Conservation (phyloP, 2,113 vertebrate species). For the Otolemur garnettii region DNA sequence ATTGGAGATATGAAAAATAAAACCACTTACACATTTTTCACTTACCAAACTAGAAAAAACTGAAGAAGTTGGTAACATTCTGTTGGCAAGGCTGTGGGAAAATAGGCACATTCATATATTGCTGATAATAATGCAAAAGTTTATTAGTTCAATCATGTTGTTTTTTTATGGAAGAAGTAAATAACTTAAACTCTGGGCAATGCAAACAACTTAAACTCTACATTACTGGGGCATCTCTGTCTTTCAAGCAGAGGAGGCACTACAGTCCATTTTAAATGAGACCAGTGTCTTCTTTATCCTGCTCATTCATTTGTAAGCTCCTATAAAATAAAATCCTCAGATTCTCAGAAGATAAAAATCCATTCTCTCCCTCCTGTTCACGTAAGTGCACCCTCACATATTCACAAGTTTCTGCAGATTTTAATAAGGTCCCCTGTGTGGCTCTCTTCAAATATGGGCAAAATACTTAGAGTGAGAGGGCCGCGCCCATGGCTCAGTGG, state of each 20-base stretch:
- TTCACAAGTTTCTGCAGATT: conserved; percentile 78
- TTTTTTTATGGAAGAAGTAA: neutral
- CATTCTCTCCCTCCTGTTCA: conserved; percentile 44
- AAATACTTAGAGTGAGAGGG: conserved; percentile 82
- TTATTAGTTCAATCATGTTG: neutral
- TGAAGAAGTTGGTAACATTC: neutral
- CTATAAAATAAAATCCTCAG: conserved; percentile 53
- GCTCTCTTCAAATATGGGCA: conserved; percentile 76
- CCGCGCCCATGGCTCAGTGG: too few species aligned
- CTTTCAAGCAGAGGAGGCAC: neutral
- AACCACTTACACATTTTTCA: conserved; percentile 7
- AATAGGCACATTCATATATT: neutral
- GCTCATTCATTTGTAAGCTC: neutral
- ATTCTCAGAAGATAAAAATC: conserved; percentile 76
- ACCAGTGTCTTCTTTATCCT: neutral
- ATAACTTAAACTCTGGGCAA: neutral
- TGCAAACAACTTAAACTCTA: neutral
- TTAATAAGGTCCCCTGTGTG: conserved; percentile 78
- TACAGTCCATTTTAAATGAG: conserved; percentile 27
- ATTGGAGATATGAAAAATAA: neutral
- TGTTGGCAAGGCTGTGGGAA: neutral
- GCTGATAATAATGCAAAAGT: conserved; percentile 28
- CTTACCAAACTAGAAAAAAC: neutral
- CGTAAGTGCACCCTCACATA: conserved; percentile 65
- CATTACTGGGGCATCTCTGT: conserved; percentile 5